These are phyloP conservation scores for Tipula confusa DNA, from an alignment of 2,888 invertebrate species.

Conservation along the genomic window DNA sequence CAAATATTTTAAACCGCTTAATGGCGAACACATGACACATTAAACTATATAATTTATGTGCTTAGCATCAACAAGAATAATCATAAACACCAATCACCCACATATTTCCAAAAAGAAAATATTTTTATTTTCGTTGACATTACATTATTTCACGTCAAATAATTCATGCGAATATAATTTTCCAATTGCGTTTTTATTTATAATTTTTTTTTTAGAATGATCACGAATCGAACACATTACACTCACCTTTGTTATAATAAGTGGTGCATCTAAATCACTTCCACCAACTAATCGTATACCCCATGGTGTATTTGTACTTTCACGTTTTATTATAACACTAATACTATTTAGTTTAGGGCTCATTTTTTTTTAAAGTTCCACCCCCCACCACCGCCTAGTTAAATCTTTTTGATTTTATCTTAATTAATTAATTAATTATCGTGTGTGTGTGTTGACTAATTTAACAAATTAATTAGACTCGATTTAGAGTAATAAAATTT, in stretches of 20 bases:
- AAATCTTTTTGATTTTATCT: background rate
- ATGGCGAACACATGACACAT: background rate
- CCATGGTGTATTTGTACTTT: slow-evolving; percentile 70
- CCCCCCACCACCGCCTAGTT: background rate
- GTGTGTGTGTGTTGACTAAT: background rate
- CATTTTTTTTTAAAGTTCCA: slow-evolving; percentile 41
- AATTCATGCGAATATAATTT: background rate
- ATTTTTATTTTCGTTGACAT: background rate
- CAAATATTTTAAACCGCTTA: background rate
- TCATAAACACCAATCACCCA: slow-evolving; percentile 21
- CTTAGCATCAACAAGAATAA: background rate
- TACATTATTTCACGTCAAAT: background rate
- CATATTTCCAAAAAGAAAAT: background rate
- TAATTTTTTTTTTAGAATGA: no score
- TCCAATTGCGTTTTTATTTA: no score
- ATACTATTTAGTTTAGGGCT: slow-evolving; percentile 66
- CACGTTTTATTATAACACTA: slow-evolving; percentile 68
- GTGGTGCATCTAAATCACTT: slow-evolving; percentile 77
- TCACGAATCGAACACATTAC: background rate
- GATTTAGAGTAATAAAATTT: background rate
- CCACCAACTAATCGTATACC: slow-evolving; percentile 85
- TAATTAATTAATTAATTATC: background rate
- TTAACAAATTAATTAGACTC: background rate
- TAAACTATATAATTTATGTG: background rate
- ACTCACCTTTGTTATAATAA: slow-evolving; percentile 78